Conservation (phyloP, 2,888 invertebrate species). For the Copidosoma aretas region DNA sequence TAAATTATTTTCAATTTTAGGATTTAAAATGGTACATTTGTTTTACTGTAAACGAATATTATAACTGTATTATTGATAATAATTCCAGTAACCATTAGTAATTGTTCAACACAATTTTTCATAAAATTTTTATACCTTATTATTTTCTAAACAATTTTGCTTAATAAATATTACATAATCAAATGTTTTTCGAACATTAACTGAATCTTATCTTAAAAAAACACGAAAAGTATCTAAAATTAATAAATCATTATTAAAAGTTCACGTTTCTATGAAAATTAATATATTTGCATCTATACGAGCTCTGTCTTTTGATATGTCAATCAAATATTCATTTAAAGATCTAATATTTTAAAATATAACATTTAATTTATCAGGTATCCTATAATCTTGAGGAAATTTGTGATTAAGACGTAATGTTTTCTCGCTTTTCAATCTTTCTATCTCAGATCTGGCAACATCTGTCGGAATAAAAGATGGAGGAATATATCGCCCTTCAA, state of each 20-base stretch:
- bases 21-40: background rate
- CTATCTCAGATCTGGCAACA: background rate
- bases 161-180: background rate
- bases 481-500: background rate
- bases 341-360: background rate
- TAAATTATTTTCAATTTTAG: too few species aligned
- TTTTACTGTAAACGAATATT: background rate
- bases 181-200: background rate
- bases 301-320: background rate
- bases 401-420: background rate
- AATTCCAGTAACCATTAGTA: background rate
- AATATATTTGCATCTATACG: background rate
- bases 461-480: background rate
- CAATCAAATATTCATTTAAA: background rate
- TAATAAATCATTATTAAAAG: background rate
- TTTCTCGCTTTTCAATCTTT: background rate
- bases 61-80: background rate
- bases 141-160: background rate
- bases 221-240: background rate
- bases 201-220: background rate
- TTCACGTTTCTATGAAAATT: background rate
- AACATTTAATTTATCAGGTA: background rate
- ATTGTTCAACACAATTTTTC: background rate
- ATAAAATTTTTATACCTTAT: background rate
- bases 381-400: conserved; percentile 6